These are phyloP conservation scores for Vimba vimba DNA, from an alignment of 2,113 vertebrate species.

Conservation along the genomic window DNA sequence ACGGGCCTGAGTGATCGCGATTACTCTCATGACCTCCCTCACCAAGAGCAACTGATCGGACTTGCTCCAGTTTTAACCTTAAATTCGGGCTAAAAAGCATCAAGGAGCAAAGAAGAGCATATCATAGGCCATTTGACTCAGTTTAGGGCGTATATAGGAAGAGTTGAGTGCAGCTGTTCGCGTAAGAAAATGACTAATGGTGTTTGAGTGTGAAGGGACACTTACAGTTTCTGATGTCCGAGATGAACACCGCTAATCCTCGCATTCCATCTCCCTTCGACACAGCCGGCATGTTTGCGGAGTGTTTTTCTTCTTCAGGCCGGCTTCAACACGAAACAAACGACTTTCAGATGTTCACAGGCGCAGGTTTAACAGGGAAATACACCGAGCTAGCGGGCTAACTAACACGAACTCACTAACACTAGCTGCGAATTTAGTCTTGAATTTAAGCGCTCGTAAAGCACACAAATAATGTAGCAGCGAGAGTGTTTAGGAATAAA, in stretches of 20 bases:
- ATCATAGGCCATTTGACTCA: not conserved
- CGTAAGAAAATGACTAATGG: conserved; percentile 7
- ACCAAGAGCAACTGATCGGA: not conserved
- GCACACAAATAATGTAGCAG: conserved; percentile 25
- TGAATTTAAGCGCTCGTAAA: not conserved
- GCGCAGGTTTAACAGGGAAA: conserved; percentile 31
- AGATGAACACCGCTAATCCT: conserved; percentile 93
- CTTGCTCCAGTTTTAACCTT: not conserved
- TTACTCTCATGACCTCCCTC: not conserved
- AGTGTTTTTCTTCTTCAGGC: conserved; percentile 59
- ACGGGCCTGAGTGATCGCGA: conserved; percentile 25
- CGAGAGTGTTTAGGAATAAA: conserved; percentile 28
- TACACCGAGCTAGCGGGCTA: conserved; percentile 49
- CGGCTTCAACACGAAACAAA: conserved; percentile 59
- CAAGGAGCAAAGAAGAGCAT: not conserved
- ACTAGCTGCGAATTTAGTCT: not conserved
- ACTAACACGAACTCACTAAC: not conserved
- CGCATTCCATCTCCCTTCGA: conserved; percentile 95
- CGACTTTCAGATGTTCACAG: conserved; percentile 56
- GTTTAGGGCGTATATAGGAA: not conserved
- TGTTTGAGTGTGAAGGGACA: conserved; percentile 45
- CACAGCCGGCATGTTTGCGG: conserved; percentile 89
- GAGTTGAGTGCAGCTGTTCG: not conserved
- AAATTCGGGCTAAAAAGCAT: not conserved
- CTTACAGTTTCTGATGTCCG: conserved; percentile 94